A percentile compares a stretch with the other conserved stretches of the same genome.
Evolutionary conservation across 1,140 invertebrate species (phyloP).

Genomic region (Steinernema feltiae): DNA sequence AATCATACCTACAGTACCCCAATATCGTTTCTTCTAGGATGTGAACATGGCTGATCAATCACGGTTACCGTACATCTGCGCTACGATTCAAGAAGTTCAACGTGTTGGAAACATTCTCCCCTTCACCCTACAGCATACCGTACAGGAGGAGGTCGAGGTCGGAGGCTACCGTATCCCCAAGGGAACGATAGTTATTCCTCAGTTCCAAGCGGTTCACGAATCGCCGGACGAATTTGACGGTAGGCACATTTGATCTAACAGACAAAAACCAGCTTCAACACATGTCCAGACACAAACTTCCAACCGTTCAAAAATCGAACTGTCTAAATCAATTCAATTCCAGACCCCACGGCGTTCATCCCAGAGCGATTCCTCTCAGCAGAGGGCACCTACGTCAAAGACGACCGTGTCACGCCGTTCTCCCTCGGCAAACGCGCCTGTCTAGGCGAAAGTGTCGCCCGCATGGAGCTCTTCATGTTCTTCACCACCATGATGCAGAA

Average conservation of each 20-base stretch:
- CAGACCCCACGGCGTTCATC: neutral
- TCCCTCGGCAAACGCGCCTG: slow-evolving; percentile 79
- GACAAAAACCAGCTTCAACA: neutral
- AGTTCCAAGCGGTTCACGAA: slow-evolving; percentile 40
- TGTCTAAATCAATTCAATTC: neutral
- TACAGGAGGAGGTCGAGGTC: slow-evolving; percentile 39
- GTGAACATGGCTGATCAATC: slow-evolving; percentile 54
- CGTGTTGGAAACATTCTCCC: slow-evolving; percentile 56
- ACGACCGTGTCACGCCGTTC: slow-evolving; percentile 82
- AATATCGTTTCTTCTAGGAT: neutral
- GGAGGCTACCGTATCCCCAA: slow-evolving; percentile 40
- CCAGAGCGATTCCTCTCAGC: slow-evolving; percentile 73
- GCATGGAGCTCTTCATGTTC: slow-evolving; percentile 85
- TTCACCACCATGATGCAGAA: slow-evolving; percentile 75
- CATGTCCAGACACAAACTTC: too few relatives aligned
- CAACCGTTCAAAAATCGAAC: too few relatives aligned
- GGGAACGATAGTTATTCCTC: slow-evolving; percentile 48
- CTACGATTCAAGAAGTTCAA: slow-evolving; percentile 67
- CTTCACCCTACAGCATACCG: slow-evolving; percentile 55
- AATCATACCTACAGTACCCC: neutral
- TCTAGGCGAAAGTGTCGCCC: slow-evolving; percentile 76
- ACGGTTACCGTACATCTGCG: slow-evolving; percentile 75
- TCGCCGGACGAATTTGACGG: slow-evolving; percentile 72
- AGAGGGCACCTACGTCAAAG: slow-evolving; percentile 70
- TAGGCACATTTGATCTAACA: neutral